These are phyloP conservation scores for Oxystoma pomonae DNA, from an alignment of 2,888 invertebrate genomes.

Conservation along the genomic window DNA sequence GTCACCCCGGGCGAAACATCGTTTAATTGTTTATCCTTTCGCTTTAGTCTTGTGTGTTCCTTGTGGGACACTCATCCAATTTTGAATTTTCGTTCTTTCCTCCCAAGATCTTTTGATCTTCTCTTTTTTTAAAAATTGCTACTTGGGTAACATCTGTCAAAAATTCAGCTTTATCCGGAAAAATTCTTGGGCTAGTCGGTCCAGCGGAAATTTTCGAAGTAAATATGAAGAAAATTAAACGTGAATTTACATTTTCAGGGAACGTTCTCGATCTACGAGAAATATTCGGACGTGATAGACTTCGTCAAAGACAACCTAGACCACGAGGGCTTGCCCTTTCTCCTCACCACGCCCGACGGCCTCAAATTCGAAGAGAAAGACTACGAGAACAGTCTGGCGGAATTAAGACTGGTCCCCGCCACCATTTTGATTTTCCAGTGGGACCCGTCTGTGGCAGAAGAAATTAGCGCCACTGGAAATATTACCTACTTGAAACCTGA, in stretches of 20 bases:
- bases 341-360: slow-evolving; percentile 64
- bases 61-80: too few species aligned
- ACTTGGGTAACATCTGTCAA: too few species aligned
- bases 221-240: too few species aligned
- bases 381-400: slow-evolving; percentile 68
- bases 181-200: too few species aligned
- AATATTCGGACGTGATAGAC: slow-evolving; percentile 65
- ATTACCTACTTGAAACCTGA: slow-evolving; percentile 73
- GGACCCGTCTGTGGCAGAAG: slow-evolving; percentile 54
- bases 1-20: too few species aligned
- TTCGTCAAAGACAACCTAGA: slow-evolving; percentile 77
- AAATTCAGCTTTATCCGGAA: too few species aligned
- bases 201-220: too few species aligned
- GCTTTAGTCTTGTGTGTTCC: too few species aligned
- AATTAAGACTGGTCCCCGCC: slow-evolving; percentile 79
- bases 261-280: slow-evolving; percentile 83
- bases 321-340: slow-evolving; percentile 64
- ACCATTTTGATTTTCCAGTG: slow-evolving; percentile 73
- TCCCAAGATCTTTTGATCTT: too few species aligned
- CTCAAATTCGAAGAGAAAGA: slow-evolving; percentile 63
- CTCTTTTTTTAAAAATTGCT: too few species aligned
- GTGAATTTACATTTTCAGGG: slow-evolving; percentile 63
- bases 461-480: slow-evolving; percentile 52
- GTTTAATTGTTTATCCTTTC: too few species aligned
- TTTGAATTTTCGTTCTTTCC: too few species aligned